phyloP scores from a whole-genome alignment of 2,113 vertebrate species.

The Meles meles region DNA sequence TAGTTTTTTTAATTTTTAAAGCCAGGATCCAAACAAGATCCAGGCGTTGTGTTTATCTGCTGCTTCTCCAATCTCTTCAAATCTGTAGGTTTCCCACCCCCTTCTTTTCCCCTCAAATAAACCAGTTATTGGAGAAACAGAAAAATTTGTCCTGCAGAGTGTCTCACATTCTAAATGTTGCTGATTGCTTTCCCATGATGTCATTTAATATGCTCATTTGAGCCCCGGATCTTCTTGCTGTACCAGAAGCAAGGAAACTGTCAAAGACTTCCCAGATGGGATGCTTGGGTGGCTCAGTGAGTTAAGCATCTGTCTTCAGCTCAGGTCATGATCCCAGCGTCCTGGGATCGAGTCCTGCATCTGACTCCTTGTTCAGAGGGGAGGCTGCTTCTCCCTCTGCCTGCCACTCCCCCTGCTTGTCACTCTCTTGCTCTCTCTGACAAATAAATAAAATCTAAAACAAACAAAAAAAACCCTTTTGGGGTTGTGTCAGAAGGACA shows the following conservation, averaged over 20 bases:
- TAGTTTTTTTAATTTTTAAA: background rate
- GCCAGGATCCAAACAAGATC: background rate
- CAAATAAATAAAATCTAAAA: too few species aligned
- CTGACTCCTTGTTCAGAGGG: too few species aligned
- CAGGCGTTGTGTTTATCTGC: background rate
- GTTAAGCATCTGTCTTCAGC: too few species aligned
- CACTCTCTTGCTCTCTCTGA: too few species aligned
- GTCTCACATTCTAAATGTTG: background rate
- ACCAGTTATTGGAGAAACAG: background rate
- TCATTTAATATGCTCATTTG: background rate
- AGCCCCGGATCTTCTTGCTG: background rate
- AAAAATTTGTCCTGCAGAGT: background rate
- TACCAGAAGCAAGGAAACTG: background rate
- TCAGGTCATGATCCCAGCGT: too few species aligned
- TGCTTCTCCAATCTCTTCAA: background rate
- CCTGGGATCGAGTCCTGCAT: too few species aligned
- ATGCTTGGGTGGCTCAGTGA: too few species aligned
- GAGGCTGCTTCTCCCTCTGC: too few species aligned
- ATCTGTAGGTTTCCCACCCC: background rate
- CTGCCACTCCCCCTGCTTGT: too few species aligned
- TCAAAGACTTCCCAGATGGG: background rate
- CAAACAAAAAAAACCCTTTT: too few species aligned
- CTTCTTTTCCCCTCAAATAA: background rate
- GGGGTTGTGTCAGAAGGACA: background rate
- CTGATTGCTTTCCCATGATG: background rate